Percentiles rank a stretch among this genome's conserved stretches.
Conservation (phyloP, 37 sponge, comb jelly and placozoan species). For the Cladorhizidae sp. region DNA sequence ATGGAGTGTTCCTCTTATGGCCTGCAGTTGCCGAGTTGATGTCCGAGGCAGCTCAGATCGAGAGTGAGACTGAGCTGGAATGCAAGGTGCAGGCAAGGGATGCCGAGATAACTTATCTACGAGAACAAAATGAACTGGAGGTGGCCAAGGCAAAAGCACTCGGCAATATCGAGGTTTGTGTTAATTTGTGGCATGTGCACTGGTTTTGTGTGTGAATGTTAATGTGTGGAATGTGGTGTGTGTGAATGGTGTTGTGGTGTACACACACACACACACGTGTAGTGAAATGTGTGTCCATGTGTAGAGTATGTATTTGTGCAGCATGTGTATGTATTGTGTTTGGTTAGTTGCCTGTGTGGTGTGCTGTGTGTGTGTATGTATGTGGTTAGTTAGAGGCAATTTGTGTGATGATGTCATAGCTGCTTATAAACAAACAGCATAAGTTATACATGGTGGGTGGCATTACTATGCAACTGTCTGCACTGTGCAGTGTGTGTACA, state of each 20-base stretch:
- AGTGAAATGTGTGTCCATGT: too few species aligned
- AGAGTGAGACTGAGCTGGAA: slow-evolving; percentile 71
- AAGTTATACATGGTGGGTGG: too few species aligned
- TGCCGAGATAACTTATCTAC: slow-evolving; percentile 76
- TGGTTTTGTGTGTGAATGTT: background rate
- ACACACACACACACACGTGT: background rate
- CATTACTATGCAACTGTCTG: too few species aligned
- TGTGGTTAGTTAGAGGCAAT: too few species aligned
- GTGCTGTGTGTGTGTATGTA: too few species aligned
- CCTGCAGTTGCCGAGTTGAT: slow-evolving; percentile 75
- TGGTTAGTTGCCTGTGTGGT: background rate
- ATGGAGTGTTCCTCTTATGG: background rate
- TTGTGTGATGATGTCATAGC: too few species aligned
- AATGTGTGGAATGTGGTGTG: too few species aligned
- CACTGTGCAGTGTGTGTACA: too few species aligned
- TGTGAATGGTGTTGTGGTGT: background rate
- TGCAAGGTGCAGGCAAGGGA: slow-evolving; percentile 57
- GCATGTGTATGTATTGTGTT: background rate
- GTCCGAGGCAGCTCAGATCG: slow-evolving; percentile 82
- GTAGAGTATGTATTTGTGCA: too few species aligned
- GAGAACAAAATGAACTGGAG: slow-evolving; percentile 82
- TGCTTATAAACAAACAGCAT: background rate
- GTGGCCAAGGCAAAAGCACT: slow-evolving; percentile 68
- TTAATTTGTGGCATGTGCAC: background rate
- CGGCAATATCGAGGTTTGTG: slow-evolving; percentile 73